Evolutionary conservation across 2,888 invertebrate species (phyloP), one percentile per base, ranked within the genome.

Genomic region (Spisula subtruncata): DNA sequence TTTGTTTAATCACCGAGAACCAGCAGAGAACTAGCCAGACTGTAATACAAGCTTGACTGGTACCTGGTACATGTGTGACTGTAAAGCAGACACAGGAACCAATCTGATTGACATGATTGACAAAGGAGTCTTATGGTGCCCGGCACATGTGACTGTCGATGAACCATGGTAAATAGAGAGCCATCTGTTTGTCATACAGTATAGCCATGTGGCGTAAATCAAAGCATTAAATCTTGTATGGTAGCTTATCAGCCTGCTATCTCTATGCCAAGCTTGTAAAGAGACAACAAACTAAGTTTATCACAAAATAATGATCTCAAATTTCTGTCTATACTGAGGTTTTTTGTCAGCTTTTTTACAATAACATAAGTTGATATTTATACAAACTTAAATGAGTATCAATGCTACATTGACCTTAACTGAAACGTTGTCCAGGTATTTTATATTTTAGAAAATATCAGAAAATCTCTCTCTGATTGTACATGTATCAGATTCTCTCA

Each of bases 101-200:
- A 80, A 75, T 32, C 80, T 85, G 85, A 85, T 85, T 85, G 79
- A 85, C 85, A 85, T 85, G 85, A 85, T 85, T 85, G 85, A 85
- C 80, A 85, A 79, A 32, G 71, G 85, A 46, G 48, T 80, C 80
- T 85, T 80, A 56, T 48, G 80, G 56, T 80, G 41, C 80, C 60
- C 56, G 25, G 56, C 85, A 86, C 83, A 84, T 88, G 86, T 88
- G 92, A 88, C 71, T 87, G 81, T 83, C 87, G 90, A 51, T 91
- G 92, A 90, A 85, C 92, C 91, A 56, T 90, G 82, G 71, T 83
- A 86, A 82, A 86, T 51, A 48, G 16, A 80, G 32, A 75, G 91
- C 91, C 91, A 91, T 91, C 89, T 91, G 91, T 79, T 75, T 84
- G 84, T 84, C 84, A 84, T 84, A 75, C 35, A 1, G 75, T 2